Base-by-base conservation (phyloP, 2,797 vertebrate species). In the Eospalax fontanierii region DNA sequence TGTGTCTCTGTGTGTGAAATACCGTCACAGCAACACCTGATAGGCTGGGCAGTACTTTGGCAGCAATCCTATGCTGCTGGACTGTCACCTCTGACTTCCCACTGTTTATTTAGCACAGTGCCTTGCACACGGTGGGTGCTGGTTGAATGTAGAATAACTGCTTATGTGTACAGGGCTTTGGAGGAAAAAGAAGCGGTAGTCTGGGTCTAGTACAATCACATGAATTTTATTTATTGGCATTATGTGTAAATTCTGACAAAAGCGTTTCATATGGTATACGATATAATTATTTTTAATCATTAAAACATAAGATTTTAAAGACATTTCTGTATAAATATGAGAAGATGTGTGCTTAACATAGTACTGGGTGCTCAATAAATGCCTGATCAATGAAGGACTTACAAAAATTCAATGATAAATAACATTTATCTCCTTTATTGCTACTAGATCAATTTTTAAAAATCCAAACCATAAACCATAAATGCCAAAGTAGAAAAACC, bases 281-380 rank as follows among this genome's bases (percentile, higher is more conserved):
- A 93, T 87, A 57, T 78, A 68, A 24, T 71, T 19, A 73, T 87
- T 93, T 88, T 94, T 93, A 83, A 93, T 90, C 70, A 83, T 68
- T 82, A 79, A 92, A 94, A 89, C 16, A 24, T n/a, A 91, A 90
- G 54, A 87, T 74, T 93, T 92, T 94, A 61, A 93, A 82, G 76
- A 74, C 33, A 75, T 89, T 95, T 94, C 40, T 82, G 73, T 33
- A 91, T 82, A 76, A 93, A 88, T 76, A 86, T 38, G 85, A 78
- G 1, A 9, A 43, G 14, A 28, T 93, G 50, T 87, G 59, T 90
- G 79, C 33, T 93, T 92, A 94, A 96, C 80, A 59, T 43, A 30
- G 86, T 96, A 96, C 95, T 95, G 96, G 96, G 97, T 97, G 97
- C 97, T 97, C 97, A 97, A 96, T 97, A 97, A 97, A 97, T 97